A percentile compares a stretch with the other conserved stretches of the same genome.
phyloP scores from a whole-genome alignment of 2,797 vertebrate genomes.

The Coregonus suidteri region DNA sequence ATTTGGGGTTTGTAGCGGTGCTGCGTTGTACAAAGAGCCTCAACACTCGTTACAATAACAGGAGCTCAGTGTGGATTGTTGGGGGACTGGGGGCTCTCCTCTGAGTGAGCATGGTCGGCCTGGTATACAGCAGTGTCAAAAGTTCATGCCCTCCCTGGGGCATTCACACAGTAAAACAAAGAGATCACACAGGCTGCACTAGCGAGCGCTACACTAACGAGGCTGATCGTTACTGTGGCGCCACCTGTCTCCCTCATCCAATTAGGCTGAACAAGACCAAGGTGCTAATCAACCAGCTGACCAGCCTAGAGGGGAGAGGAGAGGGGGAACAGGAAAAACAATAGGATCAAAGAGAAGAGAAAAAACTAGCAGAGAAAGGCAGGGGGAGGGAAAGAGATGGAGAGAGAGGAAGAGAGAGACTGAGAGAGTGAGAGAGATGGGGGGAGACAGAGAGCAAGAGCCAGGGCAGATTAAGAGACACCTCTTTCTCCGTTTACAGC shows the following conservation, averaged over 20 bases:
- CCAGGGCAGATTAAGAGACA: neutral
- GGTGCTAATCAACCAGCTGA: conserved; percentile 78
- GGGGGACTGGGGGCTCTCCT: conserved; percentile 49
- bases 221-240: conserved; percentile 82
- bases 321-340: conserved; percentile 11
- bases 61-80: conserved; percentile 37
- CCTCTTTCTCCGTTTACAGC: neutral
- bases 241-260: conserved; percentile 84
- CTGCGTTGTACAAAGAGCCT: conserved; percentile 20
- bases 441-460: neutral
- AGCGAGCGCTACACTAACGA: conserved; percentile 80
- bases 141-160: conserved; percentile 81
- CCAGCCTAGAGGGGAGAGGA: conserved; percentile 47
- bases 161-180: conserved; percentile 85
- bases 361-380: neutral
- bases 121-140: conserved; percentile 62
- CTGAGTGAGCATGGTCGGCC: conserved; percentile 54
- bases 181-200: conserved; percentile 76
- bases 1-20: conserved; percentile 21
- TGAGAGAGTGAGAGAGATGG: neutral
- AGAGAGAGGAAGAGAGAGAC: neutral
- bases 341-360: conserved; percentile 44
- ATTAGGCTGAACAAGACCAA: conserved; percentile 79
- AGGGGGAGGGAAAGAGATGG: neutral
- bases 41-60: conserved; percentile 52